A percentile compares a stretch with the other conserved stretches of the same genome.
phyloP scores from a whole-genome alignment of 2,797 vertebrate genomes.

The Rhabdophis nuchalis region DNA sequence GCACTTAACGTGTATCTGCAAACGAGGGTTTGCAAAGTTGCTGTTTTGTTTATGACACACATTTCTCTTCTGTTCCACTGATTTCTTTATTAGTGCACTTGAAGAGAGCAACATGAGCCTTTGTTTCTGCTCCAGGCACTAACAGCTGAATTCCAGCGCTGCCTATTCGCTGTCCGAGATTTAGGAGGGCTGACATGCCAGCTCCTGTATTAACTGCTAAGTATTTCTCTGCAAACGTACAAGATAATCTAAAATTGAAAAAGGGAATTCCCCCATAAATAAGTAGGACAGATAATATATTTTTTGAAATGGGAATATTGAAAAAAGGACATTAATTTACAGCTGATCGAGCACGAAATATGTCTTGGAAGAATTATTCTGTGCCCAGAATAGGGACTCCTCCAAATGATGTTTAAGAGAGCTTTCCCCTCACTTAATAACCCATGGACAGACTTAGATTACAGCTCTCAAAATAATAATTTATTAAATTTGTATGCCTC shows the following conservation, averaged over 20 bases:
- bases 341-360: slow-evolving; percentile 18
- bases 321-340: slow-evolving; percentile 4
- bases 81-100: slow-evolving; percentile 59
- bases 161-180: slow-evolving; percentile 32
- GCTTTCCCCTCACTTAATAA: not conserved
- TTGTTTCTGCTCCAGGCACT: slow-evolving; percentile 44
- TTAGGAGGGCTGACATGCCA: slow-evolving; percentile 20
- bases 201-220: not conserved
- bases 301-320: not conserved
- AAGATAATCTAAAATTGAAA: not conserved
- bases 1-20: slow-evolving; percentile 61
- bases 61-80: slow-evolving; percentile 60
- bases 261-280: not conserved
- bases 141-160: slow-evolving; percentile 53
- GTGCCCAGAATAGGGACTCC: not conserved
- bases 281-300: not conserved
- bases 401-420: not conserved
- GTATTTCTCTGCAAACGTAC: not conserved
- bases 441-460: not conserved
- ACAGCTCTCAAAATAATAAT: not conserved
- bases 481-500: not conserved
- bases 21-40: slow-evolving; percentile 51
- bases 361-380: not conserved
- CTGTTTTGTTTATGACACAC: slow-evolving; percentile 66
- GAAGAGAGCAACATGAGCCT: slow-evolving; percentile 38